Base-by-base conservation (phyloP, 2,888 invertebrate genomes). In the Acrobasis repandana region DNA sequence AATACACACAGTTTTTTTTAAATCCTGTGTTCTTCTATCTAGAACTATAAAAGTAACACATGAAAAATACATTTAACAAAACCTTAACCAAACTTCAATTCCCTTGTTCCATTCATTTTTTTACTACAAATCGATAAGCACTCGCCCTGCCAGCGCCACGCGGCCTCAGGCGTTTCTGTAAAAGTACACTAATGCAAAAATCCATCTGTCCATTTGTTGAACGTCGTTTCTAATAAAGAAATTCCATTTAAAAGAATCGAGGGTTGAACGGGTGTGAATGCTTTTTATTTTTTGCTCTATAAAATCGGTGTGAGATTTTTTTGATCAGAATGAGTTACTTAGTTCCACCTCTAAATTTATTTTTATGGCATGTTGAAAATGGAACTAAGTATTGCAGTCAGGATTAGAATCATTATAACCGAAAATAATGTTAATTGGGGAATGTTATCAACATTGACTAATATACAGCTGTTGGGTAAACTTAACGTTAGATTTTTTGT, bases 151-250 rank as follows among this genome's bases (percentile, higher is more conserved):
- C 60, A 59, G 61, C 61, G 61, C 60, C 67, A 62, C 54, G 60
- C 58, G 59, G 60, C 66, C 63, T 56, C 64, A 57, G 63, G 65
- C 67, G 62, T 61, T 64, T 59, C 52, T 49, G 38, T 54, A 14
- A 54, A 61, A 49, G 58, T 49, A 63, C 58, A 62, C 65, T 63
- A 65, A 46, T 63, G 63, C 62, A 64, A 65, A 64, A 67, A 67
- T 59, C 48, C 38, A 54, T 61, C 56, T 59, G 58, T 56, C 54
- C 50, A 58, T 58, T 58, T 58, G 58, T 58, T 50, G 58, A 49
- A 58, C 49, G 58, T 49, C 58, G 58, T 49, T 48, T 58, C 58
- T 58, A 58, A 58, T 58, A 58, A 49, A 48, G 48, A 58, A 58
- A 58, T 34, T 58, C 49, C 58, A 49, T 50, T 58, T 58, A 58